Conservation (phyloP, 2,888 invertebrate genomes). For the Aphrophora alni region DNA sequence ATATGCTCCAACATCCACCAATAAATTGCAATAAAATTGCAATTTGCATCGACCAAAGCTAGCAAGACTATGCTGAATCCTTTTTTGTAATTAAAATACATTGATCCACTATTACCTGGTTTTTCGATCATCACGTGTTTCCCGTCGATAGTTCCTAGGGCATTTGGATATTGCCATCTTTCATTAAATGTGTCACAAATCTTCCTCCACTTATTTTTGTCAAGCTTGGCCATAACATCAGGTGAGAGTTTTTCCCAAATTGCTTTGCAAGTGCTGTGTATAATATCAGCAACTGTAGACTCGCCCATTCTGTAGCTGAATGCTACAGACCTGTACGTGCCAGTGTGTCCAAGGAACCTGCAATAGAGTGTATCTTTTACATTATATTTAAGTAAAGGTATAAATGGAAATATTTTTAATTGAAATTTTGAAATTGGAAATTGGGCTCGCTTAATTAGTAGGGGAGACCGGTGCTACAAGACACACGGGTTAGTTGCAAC, state of each 20-base stretch:
- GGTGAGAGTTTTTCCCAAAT: constrained; percentile 11
- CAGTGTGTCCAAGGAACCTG: not conserved
- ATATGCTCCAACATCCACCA: not conserved
- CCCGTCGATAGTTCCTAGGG: not conserved
- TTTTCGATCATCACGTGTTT: not conserved
- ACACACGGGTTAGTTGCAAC: no score
- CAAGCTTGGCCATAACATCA: not conserved
- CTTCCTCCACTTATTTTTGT: not conserved
- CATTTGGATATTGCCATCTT: constrained; percentile 15
- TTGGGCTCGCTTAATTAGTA: no score
- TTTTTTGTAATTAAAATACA: not conserved
- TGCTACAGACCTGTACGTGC: constrained; percentile 17
- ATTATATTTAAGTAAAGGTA: not conserved
- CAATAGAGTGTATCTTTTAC: no score
- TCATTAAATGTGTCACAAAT: no score
- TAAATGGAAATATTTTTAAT: no score
- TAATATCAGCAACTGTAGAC: not conserved
- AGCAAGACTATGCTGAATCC: not conserved
- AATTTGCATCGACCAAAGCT: not conserved
- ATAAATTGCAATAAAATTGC: not conserved
- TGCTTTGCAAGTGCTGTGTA: constrained; percentile 13
- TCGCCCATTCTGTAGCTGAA: constrained; percentile 22
- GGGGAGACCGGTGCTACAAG: not conserved
- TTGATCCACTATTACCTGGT: not conserved
- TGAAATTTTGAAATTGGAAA: not conserved